These are phyloP conservation scores for Pseudocheirus occidentalis DNA, from an alignment of 2,797 vertebrate genomes.

Conservation along the genomic window DNA sequence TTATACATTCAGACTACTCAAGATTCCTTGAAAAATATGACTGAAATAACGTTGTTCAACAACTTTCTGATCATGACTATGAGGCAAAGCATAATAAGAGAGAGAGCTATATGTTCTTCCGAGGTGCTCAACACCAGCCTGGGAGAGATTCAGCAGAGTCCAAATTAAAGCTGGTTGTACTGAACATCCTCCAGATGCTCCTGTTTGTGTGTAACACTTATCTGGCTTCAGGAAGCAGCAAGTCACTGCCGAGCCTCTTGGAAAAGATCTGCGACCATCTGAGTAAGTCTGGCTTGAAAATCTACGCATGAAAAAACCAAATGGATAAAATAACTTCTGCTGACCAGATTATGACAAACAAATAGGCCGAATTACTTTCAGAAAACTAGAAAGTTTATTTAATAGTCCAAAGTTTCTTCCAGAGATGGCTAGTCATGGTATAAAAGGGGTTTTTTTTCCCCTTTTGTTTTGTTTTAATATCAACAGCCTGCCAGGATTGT, in stretches of 20 bases:
- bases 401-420: not conserved
- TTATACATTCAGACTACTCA: not conserved
- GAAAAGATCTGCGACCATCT: not conserved
- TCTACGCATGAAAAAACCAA: not conserved
- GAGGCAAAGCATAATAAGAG: not conserved
- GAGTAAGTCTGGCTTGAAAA: not conserved
- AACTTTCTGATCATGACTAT: not conserved
- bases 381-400: not conserved
- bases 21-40: not conserved
- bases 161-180: not conserved
- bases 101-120: not conserved
- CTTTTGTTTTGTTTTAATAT: not conserved
- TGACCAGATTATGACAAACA: not conserved
- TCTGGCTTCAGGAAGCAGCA: not conserved
- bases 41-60: not conserved
- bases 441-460: not conserved
- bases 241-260: not conserved
- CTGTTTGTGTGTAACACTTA: not conserved
- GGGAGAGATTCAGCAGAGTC: not conserved
- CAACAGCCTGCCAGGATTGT: not conserved
- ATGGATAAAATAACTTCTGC: not conserved
- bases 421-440: not conserved
- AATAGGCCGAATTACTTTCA: not conserved
- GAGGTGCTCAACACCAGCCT: not conserved
- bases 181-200: not conserved